These are phyloP conservation scores for Hyposmocoma kahamanoa DNA, from an alignment of 1,140 invertebrate species.

Conservation along the genomic window DNA sequence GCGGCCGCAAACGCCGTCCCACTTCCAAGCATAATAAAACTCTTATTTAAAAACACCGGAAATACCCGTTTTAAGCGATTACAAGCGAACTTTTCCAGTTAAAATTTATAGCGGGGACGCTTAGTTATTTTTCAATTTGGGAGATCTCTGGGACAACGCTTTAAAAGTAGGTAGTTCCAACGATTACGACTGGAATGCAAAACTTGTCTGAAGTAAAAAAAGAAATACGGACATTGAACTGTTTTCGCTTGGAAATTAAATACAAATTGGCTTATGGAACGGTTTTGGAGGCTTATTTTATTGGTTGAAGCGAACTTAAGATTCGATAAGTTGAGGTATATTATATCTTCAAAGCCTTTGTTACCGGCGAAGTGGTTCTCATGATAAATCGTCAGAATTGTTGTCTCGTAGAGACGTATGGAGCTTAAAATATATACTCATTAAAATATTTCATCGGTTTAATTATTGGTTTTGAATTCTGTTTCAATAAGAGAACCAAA, in stretches of 20 bases:
- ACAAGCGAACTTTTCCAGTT: constrained; percentile 30
- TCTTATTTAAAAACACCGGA: neutral
- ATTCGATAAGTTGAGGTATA: too few relatives aligned
- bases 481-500: too few relatives aligned
- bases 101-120: constrained; percentile 43
- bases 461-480: too few relatives aligned
- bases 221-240: neutral
- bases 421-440: too few relatives aligned
- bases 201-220: constrained; percentile 25
- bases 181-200: constrained; percentile 32
- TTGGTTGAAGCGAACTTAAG: too few relatives aligned
- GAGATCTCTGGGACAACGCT: constrained; percentile 29
- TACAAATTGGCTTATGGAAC: too few relatives aligned
- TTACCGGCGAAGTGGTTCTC: too few relatives aligned
- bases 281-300: too few relatives aligned
- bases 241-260: neutral
- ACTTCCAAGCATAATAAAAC: neutral
- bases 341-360: too few relatives aligned
- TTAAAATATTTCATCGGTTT: too few relatives aligned
- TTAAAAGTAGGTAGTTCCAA: constrained; percentile 37
- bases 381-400: too few relatives aligned
- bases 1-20: neutral
- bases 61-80: constrained; percentile 32
- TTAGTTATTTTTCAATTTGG: constrained; percentile 65
- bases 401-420: too few relatives aligned